Conservation (phyloP, 2,113 vertebrate species). For the Scortum barcoo region DNA sequence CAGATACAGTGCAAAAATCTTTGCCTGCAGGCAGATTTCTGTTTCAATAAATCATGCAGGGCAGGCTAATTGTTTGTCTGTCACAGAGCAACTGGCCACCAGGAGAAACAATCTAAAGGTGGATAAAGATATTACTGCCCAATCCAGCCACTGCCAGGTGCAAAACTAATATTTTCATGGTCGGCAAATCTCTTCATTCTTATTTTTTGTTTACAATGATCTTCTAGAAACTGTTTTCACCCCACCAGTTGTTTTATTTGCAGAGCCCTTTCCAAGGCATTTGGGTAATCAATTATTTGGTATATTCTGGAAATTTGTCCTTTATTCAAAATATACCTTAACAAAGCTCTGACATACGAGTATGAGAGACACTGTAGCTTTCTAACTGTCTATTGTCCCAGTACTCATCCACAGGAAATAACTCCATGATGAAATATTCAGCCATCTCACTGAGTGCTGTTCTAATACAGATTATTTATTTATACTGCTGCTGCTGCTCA, state of each 20-base stretch:
- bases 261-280: constrained; percentile 13
- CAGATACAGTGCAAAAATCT: constrained; percentile 41
- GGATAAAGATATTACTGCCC: constrained; percentile 45
- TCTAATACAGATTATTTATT: constrained; percentile 77
- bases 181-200: constrained; percentile 31
- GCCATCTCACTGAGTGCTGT: constrained; percentile 65
- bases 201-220: background rate
- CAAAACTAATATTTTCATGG: constrained; percentile 6
- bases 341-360: constrained; percentile 1
- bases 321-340: background rate
- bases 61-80: constrained; percentile 56
- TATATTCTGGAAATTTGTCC: background rate
- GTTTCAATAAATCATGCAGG: constrained; percentile 57
- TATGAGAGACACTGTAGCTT: constrained; percentile 16
- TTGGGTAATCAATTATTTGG: background rate
- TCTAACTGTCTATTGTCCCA: constrained; percentile 49
- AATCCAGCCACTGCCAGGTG: constrained; percentile 5
- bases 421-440: constrained; percentile 75
- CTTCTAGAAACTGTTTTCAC: background rate
- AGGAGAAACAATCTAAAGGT: constrained; percentile 21
- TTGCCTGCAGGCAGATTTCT: constrained; percentile 26
- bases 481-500: constrained; percentile 51
- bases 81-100: constrained; percentile 30
- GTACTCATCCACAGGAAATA: constrained; percentile 58
- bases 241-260: constrained; percentile 9